Percentiles rank a stretch among this genome's conserved stretches.
phyloP scores from a whole-genome alignment of 2,888 invertebrate species.

The Nomada hirtipes region DNA sequence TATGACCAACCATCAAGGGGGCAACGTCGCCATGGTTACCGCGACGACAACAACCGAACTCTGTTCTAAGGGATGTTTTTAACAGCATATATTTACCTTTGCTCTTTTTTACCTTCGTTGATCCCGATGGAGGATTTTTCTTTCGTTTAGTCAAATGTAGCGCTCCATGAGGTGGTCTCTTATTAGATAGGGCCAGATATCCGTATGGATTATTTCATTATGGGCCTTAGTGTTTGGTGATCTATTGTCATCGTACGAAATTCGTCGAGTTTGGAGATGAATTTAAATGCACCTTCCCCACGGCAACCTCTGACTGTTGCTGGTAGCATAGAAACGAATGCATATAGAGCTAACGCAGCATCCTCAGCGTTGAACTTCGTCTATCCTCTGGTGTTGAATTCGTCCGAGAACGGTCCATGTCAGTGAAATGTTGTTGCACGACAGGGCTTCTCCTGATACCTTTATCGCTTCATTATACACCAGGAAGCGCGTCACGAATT shows the following conservation, averaged over 20 bases:
- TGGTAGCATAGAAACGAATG: not conserved
- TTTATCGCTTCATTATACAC: not conserved
- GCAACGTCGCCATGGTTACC: slow-evolving; percentile 82
- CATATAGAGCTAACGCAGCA: slow-evolving; percentile 3
- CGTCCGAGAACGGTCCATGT: not conserved
- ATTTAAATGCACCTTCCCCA: not conserved
- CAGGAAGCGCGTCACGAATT: not conserved
- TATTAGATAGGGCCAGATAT: too few relatives aligned
- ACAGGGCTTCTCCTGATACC: not conserved
- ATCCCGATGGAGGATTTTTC: slow-evolving; percentile 49
- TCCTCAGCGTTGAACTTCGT: not conserved
- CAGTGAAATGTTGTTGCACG: slow-evolving; percentile 16
- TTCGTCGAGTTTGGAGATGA: not conserved
- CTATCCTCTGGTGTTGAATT: not conserved
- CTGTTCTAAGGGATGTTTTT: slow-evolving; percentile 77
- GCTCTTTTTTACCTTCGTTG: slow-evolving; percentile 51
- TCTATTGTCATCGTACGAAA: not conserved
- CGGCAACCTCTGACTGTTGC: not conserved
- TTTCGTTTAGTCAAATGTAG: not conserved
- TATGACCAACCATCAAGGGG: slow-evolving; percentile 81
- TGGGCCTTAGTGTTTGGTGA: not conserved
- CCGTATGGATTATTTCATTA: not conserved
- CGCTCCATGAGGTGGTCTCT: not conserved
- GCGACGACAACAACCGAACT: slow-evolving; percentile 82
- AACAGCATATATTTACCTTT: slow-evolving; percentile 67